phyloP scores from a whole-genome alignment of 2,797 vertebrate genomes.

The Aeoliscus strigatus region DNA sequence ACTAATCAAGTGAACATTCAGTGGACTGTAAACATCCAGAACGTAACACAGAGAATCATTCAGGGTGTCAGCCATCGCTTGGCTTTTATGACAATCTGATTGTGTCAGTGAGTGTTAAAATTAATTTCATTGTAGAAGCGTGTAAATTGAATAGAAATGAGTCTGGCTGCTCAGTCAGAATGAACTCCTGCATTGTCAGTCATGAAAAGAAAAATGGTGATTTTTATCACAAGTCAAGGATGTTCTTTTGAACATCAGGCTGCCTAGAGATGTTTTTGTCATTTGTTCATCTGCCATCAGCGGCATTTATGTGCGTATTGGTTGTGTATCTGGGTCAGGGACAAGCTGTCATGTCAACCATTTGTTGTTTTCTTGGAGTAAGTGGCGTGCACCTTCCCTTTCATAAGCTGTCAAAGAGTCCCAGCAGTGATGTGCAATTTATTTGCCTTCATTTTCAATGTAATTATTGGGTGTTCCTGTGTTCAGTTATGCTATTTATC shows the following conservation, averaged over 20 bases:
- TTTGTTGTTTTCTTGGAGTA: conserved; percentile 26
- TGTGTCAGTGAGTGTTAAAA: conserved; percentile 22
- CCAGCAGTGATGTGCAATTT: conserved; percentile 35
- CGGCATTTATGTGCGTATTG: conserved; percentile 12
- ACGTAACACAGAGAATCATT: conserved; percentile 3
- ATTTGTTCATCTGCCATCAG: conserved; percentile 5
- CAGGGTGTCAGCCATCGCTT: conserved; percentile 23
- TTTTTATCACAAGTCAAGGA: conserved; percentile 9
- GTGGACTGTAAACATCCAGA: not conserved
- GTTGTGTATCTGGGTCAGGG: conserved; percentile 66
- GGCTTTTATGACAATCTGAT: conserved; percentile 16
- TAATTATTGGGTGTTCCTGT: conserved; percentile 19
- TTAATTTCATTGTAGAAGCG: conserved; percentile 10
- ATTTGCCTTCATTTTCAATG: conserved; percentile 29
- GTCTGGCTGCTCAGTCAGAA: conserved; percentile 7
- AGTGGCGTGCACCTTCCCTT: conserved; percentile 34
- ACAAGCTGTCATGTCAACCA: conserved; percentile 33
- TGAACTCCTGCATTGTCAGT: conserved; percentile 5
- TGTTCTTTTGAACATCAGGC: conserved; percentile 12
- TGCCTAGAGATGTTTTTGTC: too few species aligned
- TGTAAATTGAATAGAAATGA: conserved; percentile 10
- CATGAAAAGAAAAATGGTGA: conserved; percentile 4
- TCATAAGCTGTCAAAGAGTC: conserved; percentile 29
- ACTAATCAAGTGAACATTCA: too few species aligned
- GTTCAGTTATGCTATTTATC: not conserved